phyloP scores from a whole-genome alignment of 92 coral and sea anemone species.

The Siderastrea siderea region DNA sequence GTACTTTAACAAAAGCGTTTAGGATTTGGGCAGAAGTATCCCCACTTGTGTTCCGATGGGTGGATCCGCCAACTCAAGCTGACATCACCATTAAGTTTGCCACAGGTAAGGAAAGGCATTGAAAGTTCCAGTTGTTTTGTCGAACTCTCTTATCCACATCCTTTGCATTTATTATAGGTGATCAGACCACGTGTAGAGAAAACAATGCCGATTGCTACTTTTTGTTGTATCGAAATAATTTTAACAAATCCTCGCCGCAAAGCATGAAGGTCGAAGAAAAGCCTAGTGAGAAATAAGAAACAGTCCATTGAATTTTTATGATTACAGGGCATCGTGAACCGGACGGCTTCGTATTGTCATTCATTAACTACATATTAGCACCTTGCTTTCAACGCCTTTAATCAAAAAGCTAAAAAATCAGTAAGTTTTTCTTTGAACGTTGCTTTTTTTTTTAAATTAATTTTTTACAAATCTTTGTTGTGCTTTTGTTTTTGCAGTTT shows the following conservation, averaged over 20 bases:
- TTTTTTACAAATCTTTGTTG: slow-evolving; percentile 2
- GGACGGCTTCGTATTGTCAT: too few species aligned
- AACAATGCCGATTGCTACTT: background rate
- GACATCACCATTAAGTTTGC: slow-evolving; percentile 54
- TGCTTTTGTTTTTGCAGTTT: background rate
- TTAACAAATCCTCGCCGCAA: too few species aligned
- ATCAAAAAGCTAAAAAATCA: too few species aligned
- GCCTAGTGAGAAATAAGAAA: too few species aligned
- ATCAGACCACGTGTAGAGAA: background rate
- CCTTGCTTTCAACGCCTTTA: too few species aligned
- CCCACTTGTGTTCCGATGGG: slow-evolving; percentile 45
- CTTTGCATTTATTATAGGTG: background rate
- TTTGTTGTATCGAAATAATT: too few species aligned
- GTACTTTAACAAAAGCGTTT: slow-evolving; percentile 48
- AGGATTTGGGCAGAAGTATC: slow-evolving; percentile 70
- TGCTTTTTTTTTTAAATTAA: background rate
- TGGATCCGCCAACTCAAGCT: background rate
- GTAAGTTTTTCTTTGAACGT: too few species aligned
- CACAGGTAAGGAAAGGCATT: slow-evolving; percentile 49
- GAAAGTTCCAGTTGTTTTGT: background rate
- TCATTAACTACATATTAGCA: too few species aligned
- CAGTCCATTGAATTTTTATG: too few species aligned
- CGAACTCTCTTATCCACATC: too few species aligned
- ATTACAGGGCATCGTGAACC: too few species aligned
- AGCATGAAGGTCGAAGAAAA: too few species aligned